Evolutionary conservation across 2,113 vertebrate genomes (phyloP), one percentile per base, ranked within the genome.

Genomic region (Percina caprodes): DNA sequence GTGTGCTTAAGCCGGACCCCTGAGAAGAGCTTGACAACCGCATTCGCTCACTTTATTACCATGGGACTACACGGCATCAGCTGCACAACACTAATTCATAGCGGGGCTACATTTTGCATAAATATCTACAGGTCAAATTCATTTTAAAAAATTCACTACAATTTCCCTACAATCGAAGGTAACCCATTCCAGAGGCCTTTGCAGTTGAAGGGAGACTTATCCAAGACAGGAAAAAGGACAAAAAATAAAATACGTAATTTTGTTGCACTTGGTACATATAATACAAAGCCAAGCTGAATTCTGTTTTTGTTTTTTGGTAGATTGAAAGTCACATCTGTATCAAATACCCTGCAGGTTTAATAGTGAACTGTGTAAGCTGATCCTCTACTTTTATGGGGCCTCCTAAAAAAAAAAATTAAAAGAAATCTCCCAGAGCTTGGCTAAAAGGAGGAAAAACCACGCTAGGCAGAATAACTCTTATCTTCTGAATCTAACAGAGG

Each of bases 321-420:
- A 89, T 73, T 89, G 49, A 68, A 80, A 87, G 70, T 84, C 79
- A 85, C 79, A 87, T 90, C 80, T 83, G 86, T 91, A 83, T 89
- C 54, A 90, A 88, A 91, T 84, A 90, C 78, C 70, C 79, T 67
- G 12, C 66, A 71, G 71, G 73, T 88, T 87, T 89, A 84, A 80
- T 82, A 69, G 62, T 59, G 69, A 67, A 45, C 77, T 0, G 18
- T 86, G 79, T 90, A 89, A 91, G 77, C 70, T 33, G 80, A 91
- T 91, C 48, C 71, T 80, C 82, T 48, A 46, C 79, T 70, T 80
- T 89, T 89, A 87, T 83, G 61, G 85, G 74, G 51, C 55, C 79
- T 81, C 59, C 79, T 90, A 80, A 87, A 90, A 91, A 87, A 90
- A 91, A 63, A 10, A 69, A 90, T 84, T 83, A 69, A 75, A 86